These are phyloP conservation scores for Zosterops pallidus DNA, from an alignment of 2,113 vertebrate species.

Conservation along the genomic window DNA sequence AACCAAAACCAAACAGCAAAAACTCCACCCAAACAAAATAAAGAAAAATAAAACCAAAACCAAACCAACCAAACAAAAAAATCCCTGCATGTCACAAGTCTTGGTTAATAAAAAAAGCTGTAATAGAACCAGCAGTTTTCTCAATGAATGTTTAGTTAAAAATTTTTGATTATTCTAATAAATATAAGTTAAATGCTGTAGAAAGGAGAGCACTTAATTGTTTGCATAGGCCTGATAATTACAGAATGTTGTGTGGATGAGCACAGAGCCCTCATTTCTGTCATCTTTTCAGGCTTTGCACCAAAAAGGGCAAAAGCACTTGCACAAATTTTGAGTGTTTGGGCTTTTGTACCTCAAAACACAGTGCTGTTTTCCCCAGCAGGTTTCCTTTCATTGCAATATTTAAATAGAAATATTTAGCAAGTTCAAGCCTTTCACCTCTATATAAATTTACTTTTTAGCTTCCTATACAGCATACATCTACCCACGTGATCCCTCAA, in stretches of 20 bases:
- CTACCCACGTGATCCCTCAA: background rate
- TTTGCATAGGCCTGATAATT: background rate
- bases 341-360: background rate
- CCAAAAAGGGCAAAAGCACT: background rate
- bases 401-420: background rate
- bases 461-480: background rate
- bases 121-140: background rate
- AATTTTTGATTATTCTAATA: background rate
- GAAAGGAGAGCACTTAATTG: background rate
- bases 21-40: background rate
- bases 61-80: background rate
- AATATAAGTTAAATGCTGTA: background rate
- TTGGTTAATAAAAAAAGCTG: background rate
- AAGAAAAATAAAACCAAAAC: background rate
- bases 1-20: background rate
- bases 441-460: background rate
- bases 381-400: background rate
- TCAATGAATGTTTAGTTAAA: background rate
- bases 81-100: background rate
- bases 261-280: background rate
- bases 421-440: background rate
- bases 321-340: background rate
- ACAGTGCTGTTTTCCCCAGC: background rate
- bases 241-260: background rate
- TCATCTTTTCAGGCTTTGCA: background rate